phyloP scores from a whole-genome alignment of 2,888 invertebrate genomes.

The Xestobium rufovillosum region DNA sequence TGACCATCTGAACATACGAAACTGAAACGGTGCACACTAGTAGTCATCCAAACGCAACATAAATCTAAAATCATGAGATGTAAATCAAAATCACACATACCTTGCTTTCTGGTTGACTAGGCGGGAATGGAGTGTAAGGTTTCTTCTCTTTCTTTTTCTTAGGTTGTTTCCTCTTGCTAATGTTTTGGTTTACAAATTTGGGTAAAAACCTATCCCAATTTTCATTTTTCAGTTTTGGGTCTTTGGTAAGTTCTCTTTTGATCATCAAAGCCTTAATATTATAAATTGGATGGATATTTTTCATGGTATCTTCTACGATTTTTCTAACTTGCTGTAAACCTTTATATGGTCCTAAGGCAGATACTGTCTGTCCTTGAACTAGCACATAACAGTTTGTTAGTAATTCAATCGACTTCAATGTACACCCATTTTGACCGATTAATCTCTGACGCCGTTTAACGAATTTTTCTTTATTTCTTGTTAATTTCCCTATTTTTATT shows the following conservation, averaged over 20 bases:
- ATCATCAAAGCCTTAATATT: slow-evolving; percentile 98
- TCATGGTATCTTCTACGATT: slow-evolving; percentile 95
- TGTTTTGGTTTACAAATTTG: slow-evolving; percentile 81
- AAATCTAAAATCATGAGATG: no score
- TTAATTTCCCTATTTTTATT: slow-evolving; percentile 89
- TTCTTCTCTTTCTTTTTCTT: slow-evolving; percentile 85
- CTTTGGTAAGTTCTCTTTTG: slow-evolving; percentile 88
- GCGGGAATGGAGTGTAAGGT: slow-evolving; percentile 96
- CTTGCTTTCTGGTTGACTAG: slow-evolving; percentile 87
- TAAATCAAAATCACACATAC: slow-evolving; percentile 32
- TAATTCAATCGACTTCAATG: slow-evolving; percentile 92
- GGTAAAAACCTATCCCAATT: slow-evolving; percentile 97
- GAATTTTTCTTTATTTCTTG: slow-evolving; percentile 88
- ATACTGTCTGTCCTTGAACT: slow-evolving; percentile 95
- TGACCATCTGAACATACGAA: no score
- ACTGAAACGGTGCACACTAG: no score
- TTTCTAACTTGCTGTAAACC: slow-evolving; percentile 80
- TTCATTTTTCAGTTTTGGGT: slow-evolving; percentile 84
- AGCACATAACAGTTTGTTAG: slow-evolving; percentile 94
- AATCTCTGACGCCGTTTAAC: slow-evolving; percentile 88
- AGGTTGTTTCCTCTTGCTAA: slow-evolving; percentile 80
- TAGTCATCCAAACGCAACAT: no score
- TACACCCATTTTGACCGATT: slow-evolving; percentile 97
- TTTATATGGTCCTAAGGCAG: slow-evolving; percentile 92
- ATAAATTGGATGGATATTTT: slow-evolving; percentile 97